A percentile compares a stretch with the other conserved stretches of the same genome.
phyloP scores from a whole-genome alignment of 2,113 vertebrate genomes.

The Bucco capensis region DNA sequence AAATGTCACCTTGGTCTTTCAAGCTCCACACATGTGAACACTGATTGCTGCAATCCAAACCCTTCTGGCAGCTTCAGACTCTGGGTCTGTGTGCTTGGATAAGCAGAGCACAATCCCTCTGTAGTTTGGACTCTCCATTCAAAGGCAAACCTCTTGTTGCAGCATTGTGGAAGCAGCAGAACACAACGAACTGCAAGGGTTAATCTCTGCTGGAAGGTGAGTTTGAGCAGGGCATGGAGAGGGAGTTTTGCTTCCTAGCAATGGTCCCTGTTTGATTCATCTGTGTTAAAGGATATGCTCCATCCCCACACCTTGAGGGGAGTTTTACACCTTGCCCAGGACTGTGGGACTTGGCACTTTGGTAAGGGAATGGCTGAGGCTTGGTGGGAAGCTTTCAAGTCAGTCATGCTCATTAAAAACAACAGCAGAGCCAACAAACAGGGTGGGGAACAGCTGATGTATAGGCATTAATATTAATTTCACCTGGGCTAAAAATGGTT shows the following conservation, averaged over 20 bases:
- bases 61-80: neutral
- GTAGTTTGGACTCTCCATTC: neutral
- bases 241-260: neutral
- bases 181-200: fast-evolving
- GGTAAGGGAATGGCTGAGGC: neutral
- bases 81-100: fast-evolving
- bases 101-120: neutral
- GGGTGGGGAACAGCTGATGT: neutral
- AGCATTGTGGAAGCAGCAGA: neutral
- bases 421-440: neutral
- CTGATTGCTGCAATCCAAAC: neutral
- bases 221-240: neutral
- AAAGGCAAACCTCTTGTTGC: neutral
- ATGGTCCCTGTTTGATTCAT: neutral
- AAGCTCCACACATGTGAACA: neutral
- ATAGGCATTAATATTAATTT: neutral
- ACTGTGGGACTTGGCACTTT: neutral
- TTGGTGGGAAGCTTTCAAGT: neutral
- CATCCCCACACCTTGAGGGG: neutral
- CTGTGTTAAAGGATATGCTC: neutral
- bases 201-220: fast-evolving
- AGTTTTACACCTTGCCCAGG: neutral
- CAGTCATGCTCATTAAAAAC: neutral
- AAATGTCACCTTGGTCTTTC: neutral
- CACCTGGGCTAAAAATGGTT: neutral